Base-by-base conservation (phyloP, 2,888 invertebrate species). In the Isotomurus palustris region DNA sequence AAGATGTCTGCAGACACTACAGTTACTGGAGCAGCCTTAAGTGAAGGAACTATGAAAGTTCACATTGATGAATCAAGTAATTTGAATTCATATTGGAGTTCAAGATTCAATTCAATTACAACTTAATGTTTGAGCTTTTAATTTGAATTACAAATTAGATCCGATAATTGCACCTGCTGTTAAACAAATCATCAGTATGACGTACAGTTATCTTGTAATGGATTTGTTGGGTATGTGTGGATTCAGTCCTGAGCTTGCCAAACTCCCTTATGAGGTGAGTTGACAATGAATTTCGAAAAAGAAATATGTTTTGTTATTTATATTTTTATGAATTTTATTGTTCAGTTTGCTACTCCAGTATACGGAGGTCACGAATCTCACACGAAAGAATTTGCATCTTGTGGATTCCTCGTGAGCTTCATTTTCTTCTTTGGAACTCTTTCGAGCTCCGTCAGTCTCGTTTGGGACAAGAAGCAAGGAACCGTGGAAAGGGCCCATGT, bases 361-460 rank as follows among this genome's bases (percentile, higher is more conserved):
- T 91, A 91, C 75, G 91, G 91, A 50, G 85, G 85, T 56, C 87
- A 83, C 75, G 86, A 89, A 74, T 91, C 93, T 3, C 91, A 88
- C n/a, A 94, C 94, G 74, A 92, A 92, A 0, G 91, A 94, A 76
- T 95, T 94, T 77, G 93, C 94, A 56, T 93, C 93, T n/a, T 93
- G 94, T 43, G 94, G 94, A n/a, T 59, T 65, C 6, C 52, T 43
- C 5, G 22, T 43, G 4, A 24, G 43, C 8, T 43, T 43, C 22
- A 3, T 43, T 3, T 62, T 59, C 56, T 62, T 62, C 47, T 62
- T 62, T 48, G 59, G 59, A 2, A 43, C 59, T 6, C 53, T 56
- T 27, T 59, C 62, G 25, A 53, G 49, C 2, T 58, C 58, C 12
- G 53, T 62, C 19, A 53, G 56, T 17, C 56, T 50, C 32, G 54